Percentiles rank a stretch among this genome's conserved stretches.
Conservation (phyloP, 1,140 invertebrate genomes). For the Holotrichia oblita region DNA sequence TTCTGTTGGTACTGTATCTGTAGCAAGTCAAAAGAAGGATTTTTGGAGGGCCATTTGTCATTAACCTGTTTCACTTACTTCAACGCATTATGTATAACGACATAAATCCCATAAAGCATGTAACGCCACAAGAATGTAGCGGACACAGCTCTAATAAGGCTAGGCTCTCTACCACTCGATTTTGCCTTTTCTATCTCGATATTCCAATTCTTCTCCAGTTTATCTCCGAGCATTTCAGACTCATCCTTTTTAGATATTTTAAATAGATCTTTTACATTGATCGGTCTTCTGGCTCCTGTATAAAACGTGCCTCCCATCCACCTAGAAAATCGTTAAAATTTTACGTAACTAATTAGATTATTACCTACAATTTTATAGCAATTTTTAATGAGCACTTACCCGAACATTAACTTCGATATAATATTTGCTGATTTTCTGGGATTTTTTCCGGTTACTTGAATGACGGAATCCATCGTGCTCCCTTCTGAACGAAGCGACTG, state of each 20-base stretch:
- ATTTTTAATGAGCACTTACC: conserved; percentile 9
- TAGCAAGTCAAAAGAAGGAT: too few species aligned
- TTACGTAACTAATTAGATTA: background rate
- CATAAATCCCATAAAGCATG: conserved; percentile 22
- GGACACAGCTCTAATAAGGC: conserved; percentile 1
- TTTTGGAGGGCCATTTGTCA: background rate
- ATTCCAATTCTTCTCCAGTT: conserved; percentile 35
- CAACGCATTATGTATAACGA: conserved; percentile 13
- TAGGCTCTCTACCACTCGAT: conserved; percentile 20
- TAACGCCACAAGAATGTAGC: conserved; percentile 24
- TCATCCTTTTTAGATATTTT: background rate
- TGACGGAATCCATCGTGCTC: background rate
- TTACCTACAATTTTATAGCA: background rate
- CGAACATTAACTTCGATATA: conserved; percentile 33
- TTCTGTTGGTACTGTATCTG: too few species aligned
- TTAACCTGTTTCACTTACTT: conserved; percentile 9
- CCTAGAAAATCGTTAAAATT: background rate
- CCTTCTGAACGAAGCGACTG: background rate
- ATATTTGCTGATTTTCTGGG: background rate
- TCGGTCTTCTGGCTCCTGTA: background rate
- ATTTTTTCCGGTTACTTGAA: conserved; percentile 11
- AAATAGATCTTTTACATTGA: conserved; percentile 27
- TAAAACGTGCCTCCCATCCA: conserved; percentile 32
- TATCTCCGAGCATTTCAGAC: conserved; percentile 25
- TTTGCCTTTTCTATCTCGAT: background rate